Percentiles rank a stretch among this genome's conserved stretches.
phyloP scores from a whole-genome alignment of 1,140 invertebrate species.

The Musca domestica region DNA sequence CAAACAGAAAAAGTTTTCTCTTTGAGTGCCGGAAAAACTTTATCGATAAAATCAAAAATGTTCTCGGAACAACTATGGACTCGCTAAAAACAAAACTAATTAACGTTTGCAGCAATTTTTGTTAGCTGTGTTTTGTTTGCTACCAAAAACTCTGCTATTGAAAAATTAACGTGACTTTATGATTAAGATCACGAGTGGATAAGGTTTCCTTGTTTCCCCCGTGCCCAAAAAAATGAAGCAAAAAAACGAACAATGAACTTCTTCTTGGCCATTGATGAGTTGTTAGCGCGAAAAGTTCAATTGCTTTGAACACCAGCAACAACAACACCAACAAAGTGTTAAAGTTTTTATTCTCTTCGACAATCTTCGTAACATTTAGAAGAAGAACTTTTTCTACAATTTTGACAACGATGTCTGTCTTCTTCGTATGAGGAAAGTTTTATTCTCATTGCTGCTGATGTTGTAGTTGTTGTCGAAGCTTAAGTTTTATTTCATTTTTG shows the following conservation, averaged over 20 bases:
- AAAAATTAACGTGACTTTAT: constrained; percentile 19
- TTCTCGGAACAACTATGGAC: neutral
- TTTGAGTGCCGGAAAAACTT: neutral
- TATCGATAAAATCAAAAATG: constrained; percentile 18
- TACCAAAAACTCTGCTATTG: constrained; percentile 1
- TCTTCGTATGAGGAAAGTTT: neutral
- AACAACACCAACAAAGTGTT: neutral
- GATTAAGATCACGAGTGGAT: neutral
- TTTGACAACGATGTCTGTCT: too few relatives aligned
- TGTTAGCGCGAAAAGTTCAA: too few relatives aligned
- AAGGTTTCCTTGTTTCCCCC: too few relatives aligned
- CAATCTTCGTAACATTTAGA: constrained; percentile 28
- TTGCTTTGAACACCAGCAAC: neutral
- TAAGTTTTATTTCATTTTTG: constrained; percentile 7
- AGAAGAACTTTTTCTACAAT: neutral
- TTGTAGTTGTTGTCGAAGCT: too few relatives aligned
- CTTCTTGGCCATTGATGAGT: neutral
- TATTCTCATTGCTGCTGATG: neutral
- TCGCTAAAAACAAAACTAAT: constrained; percentile 4
- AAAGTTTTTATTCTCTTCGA: constrained; percentile 40
- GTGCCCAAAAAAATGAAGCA: neutral
- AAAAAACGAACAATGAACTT: neutral
- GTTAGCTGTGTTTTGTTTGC: neutral
- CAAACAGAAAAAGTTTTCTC: constrained; percentile 12
- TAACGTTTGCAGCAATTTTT: constrained; percentile 10